Conservation (phyloP, 2,888 invertebrate genomes). For the Athalia cordata region DNA sequence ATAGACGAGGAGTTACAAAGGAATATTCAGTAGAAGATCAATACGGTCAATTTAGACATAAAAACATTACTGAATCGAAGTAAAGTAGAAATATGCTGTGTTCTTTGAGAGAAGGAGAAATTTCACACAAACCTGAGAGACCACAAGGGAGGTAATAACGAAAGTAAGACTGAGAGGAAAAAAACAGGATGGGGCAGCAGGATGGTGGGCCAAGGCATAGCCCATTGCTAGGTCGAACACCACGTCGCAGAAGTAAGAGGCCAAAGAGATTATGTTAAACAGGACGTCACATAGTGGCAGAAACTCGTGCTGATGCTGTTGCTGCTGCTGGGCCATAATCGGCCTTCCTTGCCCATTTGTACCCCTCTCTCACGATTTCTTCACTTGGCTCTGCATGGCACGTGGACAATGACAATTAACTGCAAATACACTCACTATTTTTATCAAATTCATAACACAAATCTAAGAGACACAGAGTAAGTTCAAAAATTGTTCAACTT, state of each 20-base stretch:
- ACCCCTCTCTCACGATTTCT: constrained; percentile 59
- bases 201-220: constrained; percentile 84
- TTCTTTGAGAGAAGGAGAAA: neutral
- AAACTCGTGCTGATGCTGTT: constrained; percentile 79
- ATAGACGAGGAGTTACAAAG: no score
- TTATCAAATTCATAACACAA: no score
- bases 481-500: no score
- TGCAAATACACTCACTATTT: no score
- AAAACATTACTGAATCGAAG: neutral
- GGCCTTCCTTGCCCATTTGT: constrained; percentile 71
- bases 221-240: constrained; percentile 92
- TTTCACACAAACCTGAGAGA: constrained; percentile 79
- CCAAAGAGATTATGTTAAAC: constrained; percentile 92
- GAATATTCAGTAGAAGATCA: no score
- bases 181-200: constrained; percentile 61
- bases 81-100: neutral
- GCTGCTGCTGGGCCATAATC: constrained; percentile 72
- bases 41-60: neutral
- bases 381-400: constrained; percentile 48
- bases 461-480: no score
- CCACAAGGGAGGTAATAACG: constrained; percentile 83
- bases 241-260: constrained; percentile 93
- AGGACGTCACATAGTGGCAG: constrained; percentile 93
- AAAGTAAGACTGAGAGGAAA: constrained; percentile 78
- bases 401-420: constrained; percentile 11